Percentiles rank a stretch among this genome's conserved stretches.
Evolutionary conservation across 2,113 vertebrate species (phyloP).

Genomic region (Thinocorus orbignyianus): DNA sequence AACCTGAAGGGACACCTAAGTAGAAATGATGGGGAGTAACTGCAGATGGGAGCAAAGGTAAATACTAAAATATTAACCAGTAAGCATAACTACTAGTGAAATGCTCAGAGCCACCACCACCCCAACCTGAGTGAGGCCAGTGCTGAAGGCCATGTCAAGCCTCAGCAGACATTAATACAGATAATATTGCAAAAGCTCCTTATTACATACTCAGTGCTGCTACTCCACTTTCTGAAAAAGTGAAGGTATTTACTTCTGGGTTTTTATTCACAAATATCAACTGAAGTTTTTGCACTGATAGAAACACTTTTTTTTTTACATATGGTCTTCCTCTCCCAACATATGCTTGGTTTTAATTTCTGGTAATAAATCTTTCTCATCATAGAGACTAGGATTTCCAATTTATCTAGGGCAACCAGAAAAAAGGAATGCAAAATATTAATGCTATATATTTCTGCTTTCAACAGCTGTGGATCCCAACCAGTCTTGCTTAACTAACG

Average conservation of each 20-base stretch:
- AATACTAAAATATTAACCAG: not conserved
- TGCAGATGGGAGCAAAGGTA: not conserved
- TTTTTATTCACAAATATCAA: not conserved
- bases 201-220: not conserved
- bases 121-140: rapidly evolving
- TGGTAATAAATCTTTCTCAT: not conserved
- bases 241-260: not conserved
- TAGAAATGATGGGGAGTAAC: not conserved
- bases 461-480: not conserved
- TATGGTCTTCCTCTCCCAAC: not conserved
- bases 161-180: not conserved
- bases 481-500: not conserved
- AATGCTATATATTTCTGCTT: not conserved
- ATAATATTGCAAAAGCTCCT: not conserved
- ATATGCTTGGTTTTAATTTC: not conserved
- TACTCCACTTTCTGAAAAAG: not conserved
- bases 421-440: not conserved
- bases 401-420: not conserved
- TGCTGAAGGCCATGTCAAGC: not conserved
- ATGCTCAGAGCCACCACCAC: not conserved
- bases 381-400: not conserved
- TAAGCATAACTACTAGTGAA: not conserved
- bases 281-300: not conserved
- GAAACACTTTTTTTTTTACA: not conserved
- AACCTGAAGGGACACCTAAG: not conserved